Evolutionary conservation across 1,140 invertebrate genomes (phyloP).

Genomic region (Homalodisca vitripennis): DNA sequence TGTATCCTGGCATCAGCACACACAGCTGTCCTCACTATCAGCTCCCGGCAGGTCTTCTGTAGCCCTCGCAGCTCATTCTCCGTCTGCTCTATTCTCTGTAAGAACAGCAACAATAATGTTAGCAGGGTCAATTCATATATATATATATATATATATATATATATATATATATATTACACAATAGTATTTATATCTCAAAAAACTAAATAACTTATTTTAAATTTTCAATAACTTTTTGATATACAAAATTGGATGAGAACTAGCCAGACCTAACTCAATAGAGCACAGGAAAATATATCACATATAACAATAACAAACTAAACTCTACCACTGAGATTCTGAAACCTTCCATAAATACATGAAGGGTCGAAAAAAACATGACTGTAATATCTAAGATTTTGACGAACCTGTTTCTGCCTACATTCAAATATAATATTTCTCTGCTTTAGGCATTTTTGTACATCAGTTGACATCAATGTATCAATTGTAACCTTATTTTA

Average conservation of each 20-base stretch:
- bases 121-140: not conserved
- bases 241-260: not conserved
- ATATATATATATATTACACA: no score
- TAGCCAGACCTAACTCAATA: not conserved
- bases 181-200: slow-evolving; percentile 34
- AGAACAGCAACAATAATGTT: slow-evolving; percentile 30
- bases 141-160: not conserved
- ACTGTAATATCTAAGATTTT: no score
- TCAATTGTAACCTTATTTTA: no score
- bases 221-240: not conserved
- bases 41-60: slow-evolving; percentile 73
- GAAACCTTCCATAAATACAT: no score
- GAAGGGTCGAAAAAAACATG: no score
- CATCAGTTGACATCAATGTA: no score
- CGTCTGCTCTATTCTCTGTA: slow-evolving; percentile 70
- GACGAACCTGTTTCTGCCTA: no score
- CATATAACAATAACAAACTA: no score
- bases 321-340: no score
- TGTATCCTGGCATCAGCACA: no score
- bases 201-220: slow-evolving; percentile 9
- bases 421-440: no score
- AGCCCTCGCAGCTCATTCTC: slow-evolving; percentile 73
- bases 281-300: not conserved
- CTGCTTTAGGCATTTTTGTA: no score
- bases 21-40: slow-evolving; percentile 65